Conservation (phyloP, 2,113 vertebrate genomes). For the Benitochromis conjunctus region DNA sequence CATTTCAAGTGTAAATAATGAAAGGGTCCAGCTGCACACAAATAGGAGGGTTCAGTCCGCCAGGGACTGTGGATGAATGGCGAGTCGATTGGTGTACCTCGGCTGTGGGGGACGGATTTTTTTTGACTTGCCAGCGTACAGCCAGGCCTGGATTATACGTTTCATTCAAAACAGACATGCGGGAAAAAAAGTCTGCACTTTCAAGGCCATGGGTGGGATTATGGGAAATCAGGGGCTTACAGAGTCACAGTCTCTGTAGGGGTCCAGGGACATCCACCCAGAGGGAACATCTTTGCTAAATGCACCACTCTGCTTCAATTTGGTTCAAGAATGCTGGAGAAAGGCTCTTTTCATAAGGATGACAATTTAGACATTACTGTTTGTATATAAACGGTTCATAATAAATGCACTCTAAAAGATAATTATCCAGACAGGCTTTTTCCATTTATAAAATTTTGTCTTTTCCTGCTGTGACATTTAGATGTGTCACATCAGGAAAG, state of each 20-base stretch:
- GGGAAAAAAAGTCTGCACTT: not conserved
- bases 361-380: not conserved
- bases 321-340: not conserved
- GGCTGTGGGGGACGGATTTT: not conserved
- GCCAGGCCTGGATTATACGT: not conserved
- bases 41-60: conserved; percentile 30
- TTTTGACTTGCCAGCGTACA: not conserved
- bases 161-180: not conserved
- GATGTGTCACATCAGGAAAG: not conserved
- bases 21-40: conserved; percentile 70
- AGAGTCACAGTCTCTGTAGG: not conserved
- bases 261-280: not conserved
- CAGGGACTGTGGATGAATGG: conserved; percentile 34
- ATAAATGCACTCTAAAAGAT: not conserved
- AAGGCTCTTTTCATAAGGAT: not conserved
- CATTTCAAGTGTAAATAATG: conserved; percentile 72
- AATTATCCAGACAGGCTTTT: not conserved
- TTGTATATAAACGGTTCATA: not conserved
- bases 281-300: not conserved
- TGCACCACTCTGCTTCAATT: not conserved
- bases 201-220: not conserved
- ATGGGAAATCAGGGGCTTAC: not conserved
- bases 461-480: not conserved
- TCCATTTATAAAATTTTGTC: not conserved
- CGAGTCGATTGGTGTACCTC: conserved; percentile 11